phyloP scores from a whole-genome alignment of 2,113 vertebrate genomes.

The Pangasianodon gigas region DNA sequence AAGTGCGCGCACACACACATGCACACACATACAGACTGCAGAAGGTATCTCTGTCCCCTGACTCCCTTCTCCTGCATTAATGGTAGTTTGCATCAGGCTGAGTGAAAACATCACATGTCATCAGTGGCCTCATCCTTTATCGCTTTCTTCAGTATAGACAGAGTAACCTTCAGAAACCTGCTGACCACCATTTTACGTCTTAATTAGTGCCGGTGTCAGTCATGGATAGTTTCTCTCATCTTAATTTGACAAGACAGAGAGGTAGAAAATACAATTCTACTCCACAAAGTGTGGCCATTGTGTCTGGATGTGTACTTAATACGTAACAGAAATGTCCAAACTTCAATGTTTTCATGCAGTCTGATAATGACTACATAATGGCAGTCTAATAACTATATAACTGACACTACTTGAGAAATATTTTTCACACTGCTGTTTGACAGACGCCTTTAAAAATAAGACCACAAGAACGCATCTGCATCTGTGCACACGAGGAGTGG shows the following conservation, averaged over 20 bases:
- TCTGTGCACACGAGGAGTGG: constrained; percentile 66
- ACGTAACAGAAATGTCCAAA: neutral
- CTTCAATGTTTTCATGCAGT: neutral
- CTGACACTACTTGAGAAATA: neutral
- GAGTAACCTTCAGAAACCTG: constrained; percentile 75
- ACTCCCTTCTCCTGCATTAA: constrained; percentile 68
- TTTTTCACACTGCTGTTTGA: neutral
- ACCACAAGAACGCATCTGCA: constrained; percentile 63
- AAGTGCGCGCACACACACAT: neutral
- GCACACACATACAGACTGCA: neutral
- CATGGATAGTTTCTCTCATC: constrained; percentile 45
- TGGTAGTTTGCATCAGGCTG: constrained; percentile 70
- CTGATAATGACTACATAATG: neutral
- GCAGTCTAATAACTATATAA: neutral
- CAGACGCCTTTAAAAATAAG: constrained; percentile 57
- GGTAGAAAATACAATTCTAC: neutral
- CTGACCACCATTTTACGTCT: constrained; percentile 73
- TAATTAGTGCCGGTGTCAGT: constrained; percentile 71
- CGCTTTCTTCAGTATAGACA: constrained; percentile 66
- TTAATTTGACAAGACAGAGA: constrained; percentile 62
- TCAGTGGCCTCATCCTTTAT: constrained; percentile 75
- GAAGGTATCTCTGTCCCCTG: constrained; percentile 20
- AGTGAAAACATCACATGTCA: constrained; percentile 73
- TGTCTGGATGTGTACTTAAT: neutral
- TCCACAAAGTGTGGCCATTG: neutral